A percentile compares a stretch with the other conserved stretches of the same genome.
Evolutionary conservation across 30 jellyfish, hydroid and myxozoan species (phyloP).

Genomic region (Aurelia coerulea): DNA sequence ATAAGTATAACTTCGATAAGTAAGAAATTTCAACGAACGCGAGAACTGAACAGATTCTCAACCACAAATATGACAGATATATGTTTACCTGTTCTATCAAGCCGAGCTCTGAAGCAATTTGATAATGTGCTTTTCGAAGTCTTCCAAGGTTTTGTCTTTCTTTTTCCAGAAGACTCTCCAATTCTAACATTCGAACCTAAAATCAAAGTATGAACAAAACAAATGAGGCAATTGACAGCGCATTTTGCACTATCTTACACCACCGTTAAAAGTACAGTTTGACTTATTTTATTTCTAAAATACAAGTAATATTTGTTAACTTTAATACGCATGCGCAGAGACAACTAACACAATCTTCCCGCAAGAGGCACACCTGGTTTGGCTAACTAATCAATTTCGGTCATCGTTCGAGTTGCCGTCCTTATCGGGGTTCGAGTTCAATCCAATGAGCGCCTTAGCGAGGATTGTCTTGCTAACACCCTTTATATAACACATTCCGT

Average conservation of each 20-base stretch:
- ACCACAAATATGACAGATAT: not conserved
- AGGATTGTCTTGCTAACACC: slow-evolving; percentile 90
- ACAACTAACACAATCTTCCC: not conserved
- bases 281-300: too few species aligned
- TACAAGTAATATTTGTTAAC: not conserved
- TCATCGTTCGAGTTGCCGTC: slow-evolving; percentile 34
- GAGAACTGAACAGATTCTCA: too few species aligned
- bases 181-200: slow-evolving; percentile 94
- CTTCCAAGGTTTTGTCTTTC: slow-evolving; percentile 94
- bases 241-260: not conserved
- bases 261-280: too few species aligned
- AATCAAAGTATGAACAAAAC: not conserved
- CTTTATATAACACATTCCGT: slow-evolving; percentile 56
- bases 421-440: slow-evolving; percentile 89
- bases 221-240: not conserved
- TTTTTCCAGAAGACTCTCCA: slow-evolving; percentile 88
- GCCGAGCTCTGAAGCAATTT: slow-evolving; percentile 92
- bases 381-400: not conserved
- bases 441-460: slow-evolving; percentile 85
- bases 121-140: slow-evolving; percentile 94
- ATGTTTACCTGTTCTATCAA: slow-evolving; percentile 75
- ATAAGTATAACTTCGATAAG: too few species aligned
- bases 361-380: not conserved
- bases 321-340: slow-evolving; percentile 44
- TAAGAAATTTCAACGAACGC: too few species aligned